Evolutionary conservation across 2,888 invertebrate species (phyloP).

Genomic region (Tetheella fluctuosa): DNA sequence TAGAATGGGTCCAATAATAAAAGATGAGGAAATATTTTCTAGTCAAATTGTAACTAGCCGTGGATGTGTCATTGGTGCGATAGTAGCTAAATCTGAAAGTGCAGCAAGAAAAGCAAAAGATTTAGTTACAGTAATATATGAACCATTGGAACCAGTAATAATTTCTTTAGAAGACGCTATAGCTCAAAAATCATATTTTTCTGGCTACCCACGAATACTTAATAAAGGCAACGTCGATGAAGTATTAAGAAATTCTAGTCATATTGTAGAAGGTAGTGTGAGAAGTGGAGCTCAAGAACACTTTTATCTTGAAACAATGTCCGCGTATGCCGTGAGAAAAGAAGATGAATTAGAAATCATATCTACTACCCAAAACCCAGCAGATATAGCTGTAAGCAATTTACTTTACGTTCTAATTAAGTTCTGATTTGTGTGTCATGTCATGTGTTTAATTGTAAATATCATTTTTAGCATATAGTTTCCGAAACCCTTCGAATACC

Average conservation of each 20-base stretch:
- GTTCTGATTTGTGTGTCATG: slow-evolving; percentile 18
- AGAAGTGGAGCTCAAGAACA: slow-evolving; percentile 94
- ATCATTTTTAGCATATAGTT: slow-evolving; percentile 80
- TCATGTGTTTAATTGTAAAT: not conserved
- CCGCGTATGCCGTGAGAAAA: slow-evolving; percentile 86
- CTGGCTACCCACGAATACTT: slow-evolving; percentile 80
- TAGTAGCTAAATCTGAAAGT: slow-evolving; percentile 90
- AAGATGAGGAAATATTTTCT: slow-evolving; percentile 94
- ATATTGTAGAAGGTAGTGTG: slow-evolving; percentile 87
- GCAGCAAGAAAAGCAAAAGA: slow-evolving; percentile 92
- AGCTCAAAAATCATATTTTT: slow-evolving; percentile 86
- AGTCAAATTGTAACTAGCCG: slow-evolving; percentile 88
- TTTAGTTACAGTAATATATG: slow-evolving; percentile 90
- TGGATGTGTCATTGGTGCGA: slow-evolving; percentile 91
- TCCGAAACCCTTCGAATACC: slow-evolving; percentile 86
- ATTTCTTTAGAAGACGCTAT: slow-evolving; percentile 95
- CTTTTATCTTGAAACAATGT: slow-evolving; percentile 93
- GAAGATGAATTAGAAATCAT: slow-evolving; percentile 94
- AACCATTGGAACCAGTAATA: slow-evolving; percentile 90
- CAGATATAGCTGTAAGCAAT: slow-evolving; percentile 86
- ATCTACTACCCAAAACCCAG: slow-evolving; percentile 91
- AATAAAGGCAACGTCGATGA: slow-evolving; percentile 87
- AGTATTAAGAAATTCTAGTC: slow-evolving; percentile 86
- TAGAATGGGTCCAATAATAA: slow-evolving; percentile 87
- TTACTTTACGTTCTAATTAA: slow-evolving; percentile 48